Conservation (phyloP, 2,113 vertebrate genomes). For the Picathartes gymnocephalus region DNA sequence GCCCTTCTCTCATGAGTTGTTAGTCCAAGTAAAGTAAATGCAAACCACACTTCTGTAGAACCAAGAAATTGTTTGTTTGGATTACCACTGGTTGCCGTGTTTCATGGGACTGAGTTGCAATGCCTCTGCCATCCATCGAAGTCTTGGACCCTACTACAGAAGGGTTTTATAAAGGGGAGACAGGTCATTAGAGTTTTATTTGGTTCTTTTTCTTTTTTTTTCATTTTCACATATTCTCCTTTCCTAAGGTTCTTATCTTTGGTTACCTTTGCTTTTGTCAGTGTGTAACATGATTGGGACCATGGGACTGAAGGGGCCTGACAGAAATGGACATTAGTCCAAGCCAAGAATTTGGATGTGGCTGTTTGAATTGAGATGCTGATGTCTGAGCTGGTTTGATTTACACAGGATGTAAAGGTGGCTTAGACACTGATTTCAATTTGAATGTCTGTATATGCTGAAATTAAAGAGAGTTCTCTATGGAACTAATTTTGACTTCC, state of each 20-base stretch:
- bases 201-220: neutral
- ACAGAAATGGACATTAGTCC: neutral
- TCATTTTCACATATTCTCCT: neutral
- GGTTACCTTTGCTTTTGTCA: neutral
- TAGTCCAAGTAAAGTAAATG: neutral
- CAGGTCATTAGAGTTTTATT: neutral
- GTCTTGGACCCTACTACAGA: neutral
- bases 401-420: neutral
- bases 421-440: neutral
- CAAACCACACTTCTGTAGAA: neutral
- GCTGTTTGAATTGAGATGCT: neutral
- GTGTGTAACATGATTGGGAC: neutral
- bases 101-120: neutral
- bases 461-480: neutral
- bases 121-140: neutral
- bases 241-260: neutral
- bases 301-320: rapidly evolving
- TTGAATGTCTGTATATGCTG: neutral
- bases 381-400: neutral
- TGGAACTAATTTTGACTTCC: neutral
- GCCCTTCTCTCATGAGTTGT: neutral
- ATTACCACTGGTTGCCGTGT: neutral
- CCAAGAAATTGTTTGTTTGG: neutral
- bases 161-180: neutral
- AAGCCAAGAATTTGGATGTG: neutral